Conservation (phyloP, 2,113 vertebrate genomes). For the Cyprinodon tularosa region DNA sequence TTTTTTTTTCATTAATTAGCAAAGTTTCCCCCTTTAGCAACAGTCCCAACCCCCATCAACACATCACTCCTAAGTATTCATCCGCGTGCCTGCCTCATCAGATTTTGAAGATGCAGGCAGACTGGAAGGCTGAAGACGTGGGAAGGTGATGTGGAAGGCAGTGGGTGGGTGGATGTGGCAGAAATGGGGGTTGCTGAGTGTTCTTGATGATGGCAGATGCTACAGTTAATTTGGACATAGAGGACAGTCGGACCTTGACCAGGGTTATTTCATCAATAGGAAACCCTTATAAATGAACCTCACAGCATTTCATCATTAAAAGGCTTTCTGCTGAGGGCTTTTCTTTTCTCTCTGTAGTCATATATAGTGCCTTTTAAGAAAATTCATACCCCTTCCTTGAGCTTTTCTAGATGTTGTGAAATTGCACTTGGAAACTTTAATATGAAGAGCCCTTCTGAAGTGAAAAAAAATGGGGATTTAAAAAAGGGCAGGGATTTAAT, state of each 20-base stretch:
- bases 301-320: slow-evolving; percentile 46
- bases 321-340: slow-evolving; percentile 11
- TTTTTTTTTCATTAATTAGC: slow-evolving; percentile 58
- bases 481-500: too few relatives aligned
- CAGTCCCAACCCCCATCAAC: slow-evolving; percentile 31
- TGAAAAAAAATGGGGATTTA: not conserved
- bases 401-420: not conserved
- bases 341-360: slow-evolving; percentile 33
- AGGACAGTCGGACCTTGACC: slow-evolving; percentile 47
- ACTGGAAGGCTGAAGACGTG: slow-evolving; percentile 55
- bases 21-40: slow-evolving; percentile 61
- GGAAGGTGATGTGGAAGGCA: slow-evolving; percentile 34
- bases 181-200: slow-evolving; percentile 18
- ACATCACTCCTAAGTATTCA: slow-evolving; percentile 45
- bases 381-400: not conserved
- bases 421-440: not conserved
- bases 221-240: slow-evolving; percentile 14
- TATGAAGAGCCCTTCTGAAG: too few relatives aligned
- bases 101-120: slow-evolving; percentile 56
- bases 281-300: slow-evolving; percentile 44
- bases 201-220: slow-evolving; percentile 38
- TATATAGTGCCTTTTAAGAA: not conserved
- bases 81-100: slow-evolving; percentile 61
- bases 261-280: slow-evolving; percentile 27
- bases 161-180: slow-evolving; percentile 32